These are phyloP conservation scores for Schizopygopsis malacanthus DNA, from an alignment of 2,797 vertebrate species.

Conservation along the genomic window DNA sequence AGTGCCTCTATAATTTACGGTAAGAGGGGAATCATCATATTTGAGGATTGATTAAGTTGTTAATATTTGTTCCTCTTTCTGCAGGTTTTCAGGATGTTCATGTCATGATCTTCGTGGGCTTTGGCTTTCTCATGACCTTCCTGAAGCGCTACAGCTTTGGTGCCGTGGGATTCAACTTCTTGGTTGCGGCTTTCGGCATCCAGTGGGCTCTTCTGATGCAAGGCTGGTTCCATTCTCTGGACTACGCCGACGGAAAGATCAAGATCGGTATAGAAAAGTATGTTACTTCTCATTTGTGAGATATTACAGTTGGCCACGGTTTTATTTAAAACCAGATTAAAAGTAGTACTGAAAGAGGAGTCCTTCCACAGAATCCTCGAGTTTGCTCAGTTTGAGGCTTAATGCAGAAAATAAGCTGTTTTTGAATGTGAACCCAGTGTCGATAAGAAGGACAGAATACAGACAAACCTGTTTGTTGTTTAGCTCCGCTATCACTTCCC, in stretches of 20 bases:
- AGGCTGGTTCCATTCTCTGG: slow-evolving; percentile 90
- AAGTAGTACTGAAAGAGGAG: not conserved
- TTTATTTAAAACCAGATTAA: not conserved
- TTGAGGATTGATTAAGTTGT: no score
- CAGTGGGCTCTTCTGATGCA: slow-evolving; percentile 98
- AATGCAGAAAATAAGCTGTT: not conserved
- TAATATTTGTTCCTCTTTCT: not conserved
- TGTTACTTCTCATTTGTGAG: slow-evolving; percentile 36
- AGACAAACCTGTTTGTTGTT: not conserved
- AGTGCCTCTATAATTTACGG: no score
- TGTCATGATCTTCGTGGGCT: slow-evolving; percentile 97
- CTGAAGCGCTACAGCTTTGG: slow-evolving; percentile 93
- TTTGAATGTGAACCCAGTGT: not conserved
- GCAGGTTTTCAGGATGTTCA: slow-evolving; percentile 97
- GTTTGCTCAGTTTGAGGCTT: not conserved
- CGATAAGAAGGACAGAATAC: not conserved
- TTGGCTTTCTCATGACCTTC: slow-evolving; percentile 97
- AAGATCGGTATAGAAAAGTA: slow-evolving; percentile 89
- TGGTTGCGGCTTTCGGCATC: slow-evolving; percentile 92
- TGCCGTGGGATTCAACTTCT: slow-evolving; percentile 93
- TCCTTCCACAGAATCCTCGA: not conserved
- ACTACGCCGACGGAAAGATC: slow-evolving; percentile 80
- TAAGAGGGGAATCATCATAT: no score
- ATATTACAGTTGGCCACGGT: no score
- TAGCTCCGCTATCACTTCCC: not conserved